Evolutionary conservation across 37 sponge, comb jelly and placozoan species (phyloP).

Genomic region (Tethya wilhelma): DNA sequence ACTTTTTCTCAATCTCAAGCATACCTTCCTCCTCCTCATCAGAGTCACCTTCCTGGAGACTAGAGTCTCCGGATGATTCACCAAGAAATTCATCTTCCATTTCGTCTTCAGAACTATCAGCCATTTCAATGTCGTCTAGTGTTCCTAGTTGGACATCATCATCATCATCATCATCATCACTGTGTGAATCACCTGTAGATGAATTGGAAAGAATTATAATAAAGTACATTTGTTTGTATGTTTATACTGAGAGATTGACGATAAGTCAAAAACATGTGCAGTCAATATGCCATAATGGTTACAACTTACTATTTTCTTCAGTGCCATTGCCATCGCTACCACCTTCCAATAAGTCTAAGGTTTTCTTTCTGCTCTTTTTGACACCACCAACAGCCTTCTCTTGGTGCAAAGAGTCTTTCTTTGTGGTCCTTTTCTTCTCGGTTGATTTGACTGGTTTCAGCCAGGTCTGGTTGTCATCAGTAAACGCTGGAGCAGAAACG

Average conservation of each 20-base stretch:
- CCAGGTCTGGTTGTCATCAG: constrained; percentile 14
- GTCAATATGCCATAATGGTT: not conserved
- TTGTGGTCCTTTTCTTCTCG: constrained; percentile 23
- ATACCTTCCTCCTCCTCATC: constrained; percentile 6
- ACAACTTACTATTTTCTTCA: not conserved
- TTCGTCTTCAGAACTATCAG: constrained; percentile 6
- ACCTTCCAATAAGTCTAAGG: constrained; percentile 4
- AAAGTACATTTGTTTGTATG: too few relatives aligned
- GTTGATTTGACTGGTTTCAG: constrained; percentile 11
- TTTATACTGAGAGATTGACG: too few relatives aligned
- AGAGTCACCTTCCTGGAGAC: not conserved
- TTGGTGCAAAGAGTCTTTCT: too few relatives aligned
- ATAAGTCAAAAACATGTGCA: not conserved
- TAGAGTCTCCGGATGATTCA: not conserved
- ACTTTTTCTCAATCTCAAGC: constrained; percentile 53
- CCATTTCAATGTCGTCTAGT: not conserved
- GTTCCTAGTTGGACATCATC: constrained; percentile 12
- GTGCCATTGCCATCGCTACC: constrained; percentile 27
- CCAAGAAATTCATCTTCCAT: not conserved
- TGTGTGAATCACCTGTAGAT: not conserved
- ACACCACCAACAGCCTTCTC: too few relatives aligned
- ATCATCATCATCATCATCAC: not conserved
- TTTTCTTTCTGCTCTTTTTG: constrained; percentile 33
- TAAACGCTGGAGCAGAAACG: not conserved
- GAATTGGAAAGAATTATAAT: too few relatives aligned